Evolutionary conservation across 2,888 invertebrate genomes (phyloP).

Genomic region (Dasypogon diadema): DNA sequence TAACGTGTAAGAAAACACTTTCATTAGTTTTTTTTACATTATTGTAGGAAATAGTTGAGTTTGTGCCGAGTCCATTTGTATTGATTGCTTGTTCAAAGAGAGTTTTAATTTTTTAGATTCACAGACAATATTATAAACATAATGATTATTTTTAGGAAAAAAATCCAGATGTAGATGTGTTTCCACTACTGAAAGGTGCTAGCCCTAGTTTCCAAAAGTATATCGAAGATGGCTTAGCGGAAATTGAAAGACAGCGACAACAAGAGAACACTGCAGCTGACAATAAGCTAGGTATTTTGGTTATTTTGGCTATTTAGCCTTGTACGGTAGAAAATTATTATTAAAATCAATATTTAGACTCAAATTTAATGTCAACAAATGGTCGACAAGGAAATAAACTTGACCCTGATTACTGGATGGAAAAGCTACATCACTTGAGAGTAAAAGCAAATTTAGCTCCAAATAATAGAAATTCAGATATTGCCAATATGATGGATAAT

Average conservation of each 20-base stretch:
- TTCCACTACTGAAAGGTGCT: slow-evolving; percentile 67
- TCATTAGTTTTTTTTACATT: too few species aligned
- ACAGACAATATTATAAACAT: too few species aligned
- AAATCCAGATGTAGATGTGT: slow-evolving; percentile 67
- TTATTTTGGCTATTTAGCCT: background rate
- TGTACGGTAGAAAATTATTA: too few species aligned
- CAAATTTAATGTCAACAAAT: slow-evolving; percentile 27
- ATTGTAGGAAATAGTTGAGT: too few species aligned
- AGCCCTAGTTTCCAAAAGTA: slow-evolving; percentile 67
- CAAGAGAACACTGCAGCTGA: slow-evolving; percentile 57
- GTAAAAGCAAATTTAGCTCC: slow-evolving; percentile 62
- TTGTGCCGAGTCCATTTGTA: too few species aligned
- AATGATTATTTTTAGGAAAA: slow-evolving; percentile 64
- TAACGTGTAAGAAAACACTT: too few species aligned
- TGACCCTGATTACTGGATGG: slow-evolving; percentile 68
- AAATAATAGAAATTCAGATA: slow-evolving; percentile 38
- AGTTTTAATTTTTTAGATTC: too few species aligned
- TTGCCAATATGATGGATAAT: slow-evolving; percentile 63
- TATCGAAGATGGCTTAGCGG: slow-evolving; percentile 68
- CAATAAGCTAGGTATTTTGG: slow-evolving; percentile 58
- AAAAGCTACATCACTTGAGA: slow-evolving; percentile 64
- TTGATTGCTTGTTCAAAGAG: too few species aligned
- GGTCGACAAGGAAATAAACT: slow-evolving; percentile 58
- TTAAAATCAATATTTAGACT: too few species aligned
- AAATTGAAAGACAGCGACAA: slow-evolving; percentile 63